Evolutionary conservation across 2,888 invertebrate genomes (phyloP), one percentile per base, ranked within the genome.

Genomic region (Andrena flavipes): DNA sequence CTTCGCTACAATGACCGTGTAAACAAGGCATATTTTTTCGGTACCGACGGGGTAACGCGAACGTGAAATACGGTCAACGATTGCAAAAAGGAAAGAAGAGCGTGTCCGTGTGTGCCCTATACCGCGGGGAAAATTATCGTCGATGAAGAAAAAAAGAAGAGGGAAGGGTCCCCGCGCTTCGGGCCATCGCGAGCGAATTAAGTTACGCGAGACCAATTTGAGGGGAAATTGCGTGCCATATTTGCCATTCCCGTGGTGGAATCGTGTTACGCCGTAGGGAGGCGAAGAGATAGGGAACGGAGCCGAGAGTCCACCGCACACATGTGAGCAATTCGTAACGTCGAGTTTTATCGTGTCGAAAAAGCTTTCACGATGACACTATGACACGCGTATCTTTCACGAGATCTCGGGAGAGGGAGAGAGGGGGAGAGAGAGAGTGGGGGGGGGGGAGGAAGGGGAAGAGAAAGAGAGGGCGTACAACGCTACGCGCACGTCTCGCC

Each of bases 221-320:
- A 72, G 68, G 69, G 84, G 49, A 81, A 84, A 84, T 84, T 80
- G 81, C 73, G 80, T 77, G 84, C 80, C 59, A 84, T 84, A 84
- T 77, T 84, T 84, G 84, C 65, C 71, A 80, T 80, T 76, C 64
- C 70, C 64, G 33, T 30, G 60, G 49, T 62, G 68, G 73, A 76
- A 84, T 84, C 74, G 60, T 67, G 62, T 80, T 84, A 84, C 69
- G 26, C 10, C 33, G 30, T 56, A 10, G 70, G 33, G 62, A 63
- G 56, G 35, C 13, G 54, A 16, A 23, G 20, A 30, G 73, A 33
- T 23, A 26, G 56, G 42, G 65, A 35, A 48, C n/a, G 35, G 8
- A 63, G 26, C 42, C 54, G 54, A 60, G 62, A 74, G 26, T 49
- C 33, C 33, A 56, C 62, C 48, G 51, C 56, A 70, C 75, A 33